Evolutionary conservation across 2,888 invertebrate species (phyloP).

Genomic region (Pogonocherus hispidulus): DNA sequence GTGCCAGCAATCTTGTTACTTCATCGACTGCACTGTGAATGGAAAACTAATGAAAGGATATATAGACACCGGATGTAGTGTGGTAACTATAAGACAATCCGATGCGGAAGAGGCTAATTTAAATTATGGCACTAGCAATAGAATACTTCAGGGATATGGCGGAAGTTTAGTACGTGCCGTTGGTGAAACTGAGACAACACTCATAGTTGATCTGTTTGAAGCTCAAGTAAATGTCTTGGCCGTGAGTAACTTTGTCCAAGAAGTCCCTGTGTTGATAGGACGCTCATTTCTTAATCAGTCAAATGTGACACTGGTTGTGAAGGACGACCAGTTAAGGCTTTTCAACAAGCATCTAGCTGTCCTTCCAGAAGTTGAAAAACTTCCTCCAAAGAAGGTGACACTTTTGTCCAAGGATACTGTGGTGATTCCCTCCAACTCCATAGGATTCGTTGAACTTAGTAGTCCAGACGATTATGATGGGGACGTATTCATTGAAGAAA

Average conservation of each 20-base stretch:
- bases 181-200: neutral
- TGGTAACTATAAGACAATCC: neutral
- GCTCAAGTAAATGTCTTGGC: neutral
- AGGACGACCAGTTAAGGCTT: neutral
- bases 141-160: neutral
- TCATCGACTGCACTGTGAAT: neutral
- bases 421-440: neutral
- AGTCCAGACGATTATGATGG: neutral
- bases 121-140: neutral
- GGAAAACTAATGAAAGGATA: neutral
- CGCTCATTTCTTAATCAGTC: neutral
- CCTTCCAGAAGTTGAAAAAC: neutral
- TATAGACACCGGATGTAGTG: neutral
- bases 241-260: neutral
- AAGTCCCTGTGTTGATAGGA: neutral
- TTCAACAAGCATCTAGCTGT: conserved; percentile 1
- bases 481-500: conserved; percentile 2
- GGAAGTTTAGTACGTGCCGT: neutral
- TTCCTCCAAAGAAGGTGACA: neutral
- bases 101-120: neutral
- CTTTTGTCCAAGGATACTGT: neutral
- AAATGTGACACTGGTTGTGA: neutral
- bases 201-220: neutral
- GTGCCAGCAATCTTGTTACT: neutral
- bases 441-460: neutral